Base-by-base conservation (phyloP, 2,888 invertebrate genomes). In the Dastarcus helophoroides region DNA sequence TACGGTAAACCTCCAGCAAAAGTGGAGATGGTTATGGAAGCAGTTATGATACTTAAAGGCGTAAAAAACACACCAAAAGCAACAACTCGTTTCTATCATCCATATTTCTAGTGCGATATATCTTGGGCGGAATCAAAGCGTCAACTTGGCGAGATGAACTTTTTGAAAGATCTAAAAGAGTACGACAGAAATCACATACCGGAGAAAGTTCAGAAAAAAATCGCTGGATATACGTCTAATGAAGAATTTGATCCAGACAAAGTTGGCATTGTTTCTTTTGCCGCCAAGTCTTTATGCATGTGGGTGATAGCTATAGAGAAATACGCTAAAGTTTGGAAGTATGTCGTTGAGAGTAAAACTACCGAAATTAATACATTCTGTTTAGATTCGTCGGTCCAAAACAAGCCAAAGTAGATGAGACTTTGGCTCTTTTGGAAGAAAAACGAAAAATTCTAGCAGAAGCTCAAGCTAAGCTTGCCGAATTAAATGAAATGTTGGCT, bases 301-400 rank as follows among this genome's bases (percentile, higher is more conserved):
- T 91, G 91, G 91, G 89, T 88, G 5, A 69, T 84, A 36, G 90
- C 90, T 2, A 90, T 91, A 57, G 88, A 91, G 58, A 79, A 88
- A 54, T 91, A 91, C 53, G 89, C 81, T 2, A 81, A 84, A 62
- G 79, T 90, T 23, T 90, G 76, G 68, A 80, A 76, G 80, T 81
- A 53, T 65, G 66, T 58, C n/a, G 14, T 32, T 26, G 8, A 15
- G 19, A 28, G 33, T 8, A 19, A 7, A 19, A 19, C 19, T 19
- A n/a, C 19, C n/a, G n/a, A 7, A 19, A n/a, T 19, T 19, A 10
- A n/a, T n/a, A n/a, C n/a, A n/a, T n/a, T n/a, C n/a, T n/a, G n/a
- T n/a, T n/a, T n/a, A 79, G 82, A 53, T 69, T 81, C 44, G 89
- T 90, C 1, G 88, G 83, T 32, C 90, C 90, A 0, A 90, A 91